Evolutionary conservation across 2,113 vertebrate species (phyloP).

Genomic region (Apodemus sylvaticus): DNA sequence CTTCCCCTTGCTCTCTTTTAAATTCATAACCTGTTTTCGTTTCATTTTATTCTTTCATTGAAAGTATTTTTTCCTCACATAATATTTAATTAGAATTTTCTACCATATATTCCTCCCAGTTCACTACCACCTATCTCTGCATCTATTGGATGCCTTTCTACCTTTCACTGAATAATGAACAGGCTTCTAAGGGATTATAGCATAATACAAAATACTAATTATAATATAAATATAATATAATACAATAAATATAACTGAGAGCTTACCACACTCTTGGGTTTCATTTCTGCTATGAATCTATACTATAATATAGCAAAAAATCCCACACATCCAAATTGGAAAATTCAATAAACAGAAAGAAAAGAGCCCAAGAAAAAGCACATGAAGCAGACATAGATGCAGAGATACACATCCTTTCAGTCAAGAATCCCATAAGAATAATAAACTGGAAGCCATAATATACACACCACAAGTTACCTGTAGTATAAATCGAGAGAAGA

Average conservation of each 20-base stretch:
- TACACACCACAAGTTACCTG: not conserved
- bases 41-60: not conserved
- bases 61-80: not conserved
- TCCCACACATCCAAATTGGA: too few relatives aligned
- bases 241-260: too few relatives aligned
- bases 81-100: not conserved
- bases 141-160: not conserved
- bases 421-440: not conserved
- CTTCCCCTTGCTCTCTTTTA: not conserved
- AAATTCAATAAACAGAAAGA: not conserved
- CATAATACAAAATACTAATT: not conserved
- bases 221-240: not conserved
- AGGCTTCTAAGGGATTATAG: not conserved
- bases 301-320: too few relatives aligned
- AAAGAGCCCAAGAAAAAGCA: not conserved
- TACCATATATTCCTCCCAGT: accelerated
- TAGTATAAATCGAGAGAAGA: not conserved
- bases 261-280: too few relatives aligned
- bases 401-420: not conserved
- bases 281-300: too few relatives aligned
- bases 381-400: not conserved
- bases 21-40: not conserved
- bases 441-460: not conserved
- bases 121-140: not conserved
- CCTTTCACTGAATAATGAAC: not conserved